A percentile compares a stretch with the other conserved stretches of the same genome.
These are phyloP conservation scores for Zhengitettix transpicula DNA, from an alignment of 2,888 invertebrate species.

Conservation along the genomic window DNA sequence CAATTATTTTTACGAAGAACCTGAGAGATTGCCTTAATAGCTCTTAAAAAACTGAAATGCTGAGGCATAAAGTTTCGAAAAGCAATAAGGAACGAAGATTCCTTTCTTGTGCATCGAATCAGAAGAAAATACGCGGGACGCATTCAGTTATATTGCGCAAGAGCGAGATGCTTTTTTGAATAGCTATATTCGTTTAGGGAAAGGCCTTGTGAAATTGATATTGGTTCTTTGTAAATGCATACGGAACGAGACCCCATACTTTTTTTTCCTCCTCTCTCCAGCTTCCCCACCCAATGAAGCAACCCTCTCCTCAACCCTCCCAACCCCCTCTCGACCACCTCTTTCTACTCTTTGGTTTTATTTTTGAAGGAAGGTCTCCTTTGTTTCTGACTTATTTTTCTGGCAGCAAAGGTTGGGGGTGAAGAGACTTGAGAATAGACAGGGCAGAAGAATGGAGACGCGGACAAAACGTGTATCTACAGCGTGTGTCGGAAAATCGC, in stretches of 20 bases:
- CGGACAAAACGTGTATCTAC: too few species aligned
- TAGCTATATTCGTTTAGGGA: neutral
- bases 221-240: neutral
- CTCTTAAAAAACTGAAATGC: too few species aligned
- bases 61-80: too few species aligned
- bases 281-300: neutral
- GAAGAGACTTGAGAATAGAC: neutral
- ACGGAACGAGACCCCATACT: too few species aligned
- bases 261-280: neutral
- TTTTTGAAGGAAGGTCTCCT: neutral
- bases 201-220: neutral
- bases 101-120: too few species aligned
- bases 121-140: too few species aligned
- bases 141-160: too few species aligned
- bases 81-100: too few species aligned
- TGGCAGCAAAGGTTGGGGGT: neutral
- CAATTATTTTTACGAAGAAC: too few species aligned
- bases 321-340: neutral
- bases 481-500: too few species aligned
- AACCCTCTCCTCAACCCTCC: neutral
- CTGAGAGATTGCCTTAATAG: too few species aligned
- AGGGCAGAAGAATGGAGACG: neutral
- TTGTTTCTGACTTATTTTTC: neutral
- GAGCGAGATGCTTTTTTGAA: neutral
- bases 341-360: neutral